A percentile compares a stretch with the other conserved stretches of the same genome.
Conservation (phyloP, 2,797 vertebrate species). For the Delichon dasypus region DNA sequence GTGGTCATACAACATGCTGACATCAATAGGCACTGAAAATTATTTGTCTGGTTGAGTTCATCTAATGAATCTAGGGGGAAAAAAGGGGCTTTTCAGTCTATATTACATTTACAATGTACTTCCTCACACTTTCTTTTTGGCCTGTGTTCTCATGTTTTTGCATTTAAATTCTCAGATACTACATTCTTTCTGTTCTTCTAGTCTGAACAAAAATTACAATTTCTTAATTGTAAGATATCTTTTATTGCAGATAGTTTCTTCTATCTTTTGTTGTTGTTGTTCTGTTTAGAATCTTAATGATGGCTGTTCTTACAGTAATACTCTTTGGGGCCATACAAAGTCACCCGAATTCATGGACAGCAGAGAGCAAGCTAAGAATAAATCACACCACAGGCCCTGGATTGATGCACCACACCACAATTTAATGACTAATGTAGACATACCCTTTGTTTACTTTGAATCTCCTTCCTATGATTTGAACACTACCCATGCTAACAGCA, state of each 20-base stretch:
- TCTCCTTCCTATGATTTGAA: neutral
- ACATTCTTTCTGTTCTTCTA: neutral
- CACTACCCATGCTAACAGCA: neutral
- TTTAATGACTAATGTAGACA: neutral
- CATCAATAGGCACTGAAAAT: neutral
- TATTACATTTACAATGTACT: neutral
- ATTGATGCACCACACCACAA: neutral
- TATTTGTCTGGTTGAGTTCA: neutral
- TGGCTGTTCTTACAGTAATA: neutral
- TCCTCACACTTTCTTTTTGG: neutral
- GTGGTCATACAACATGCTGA: neutral
- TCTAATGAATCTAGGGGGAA: neutral
- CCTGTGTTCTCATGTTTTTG: neutral
- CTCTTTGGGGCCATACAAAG: neutral
- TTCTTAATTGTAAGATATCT: neutral
- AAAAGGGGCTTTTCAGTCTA: neutral
- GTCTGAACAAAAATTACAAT: neutral
- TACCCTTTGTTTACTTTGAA: neutral
- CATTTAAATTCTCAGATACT: neutral
- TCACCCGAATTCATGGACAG: neutral
- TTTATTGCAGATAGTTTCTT: neutral
- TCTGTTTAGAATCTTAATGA: neutral
- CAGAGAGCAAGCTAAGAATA: neutral
- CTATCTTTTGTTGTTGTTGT: neutral
- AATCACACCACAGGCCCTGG: neutral